Conservation (phyloP, 2,888 invertebrate genomes). For the Oxystoma pomonae region DNA sequence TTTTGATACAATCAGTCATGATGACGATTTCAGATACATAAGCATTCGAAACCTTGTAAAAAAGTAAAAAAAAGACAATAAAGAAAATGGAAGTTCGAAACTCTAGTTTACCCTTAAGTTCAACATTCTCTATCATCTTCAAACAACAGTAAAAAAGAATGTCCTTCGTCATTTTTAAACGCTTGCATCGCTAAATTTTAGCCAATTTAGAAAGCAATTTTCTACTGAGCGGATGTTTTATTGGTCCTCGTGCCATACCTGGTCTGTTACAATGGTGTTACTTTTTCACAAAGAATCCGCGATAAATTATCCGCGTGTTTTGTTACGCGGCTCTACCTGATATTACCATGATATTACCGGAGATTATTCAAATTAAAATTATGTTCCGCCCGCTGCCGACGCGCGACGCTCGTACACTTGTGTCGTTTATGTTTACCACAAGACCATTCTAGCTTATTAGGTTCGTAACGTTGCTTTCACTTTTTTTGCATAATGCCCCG, state of each 20-base stretch:
- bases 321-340: not conserved
- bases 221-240: not conserved
- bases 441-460: not conserved
- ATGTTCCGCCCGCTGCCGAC: not conserved
- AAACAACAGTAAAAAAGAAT: too few relatives aligned
- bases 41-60: too few relatives aligned
- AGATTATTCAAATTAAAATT: not conserved
- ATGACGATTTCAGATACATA: too few relatives aligned
- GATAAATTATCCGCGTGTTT: slow-evolving; percentile 1
- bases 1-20: too few relatives aligned
- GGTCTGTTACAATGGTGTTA: not conserved
- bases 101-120: too few relatives aligned
- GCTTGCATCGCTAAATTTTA: not conserved
- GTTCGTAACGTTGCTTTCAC: too few relatives aligned
- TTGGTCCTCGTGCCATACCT: not conserved
- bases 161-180: not conserved
- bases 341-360: not conserved
- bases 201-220: not conserved
- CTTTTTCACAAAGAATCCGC: slow-evolving; percentile 5
- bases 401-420: not conserved
- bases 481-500: too few relatives aligned
- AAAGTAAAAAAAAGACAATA: too few relatives aligned
- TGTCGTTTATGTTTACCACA: not conserved
- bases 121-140: too few relatives aligned
- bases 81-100: too few relatives aligned